Evolutionary conservation across 2,113 vertebrate species (phyloP), one percentile per base, ranked within the genome.

Genomic region (Brachionichthys hirsutus): DNA sequence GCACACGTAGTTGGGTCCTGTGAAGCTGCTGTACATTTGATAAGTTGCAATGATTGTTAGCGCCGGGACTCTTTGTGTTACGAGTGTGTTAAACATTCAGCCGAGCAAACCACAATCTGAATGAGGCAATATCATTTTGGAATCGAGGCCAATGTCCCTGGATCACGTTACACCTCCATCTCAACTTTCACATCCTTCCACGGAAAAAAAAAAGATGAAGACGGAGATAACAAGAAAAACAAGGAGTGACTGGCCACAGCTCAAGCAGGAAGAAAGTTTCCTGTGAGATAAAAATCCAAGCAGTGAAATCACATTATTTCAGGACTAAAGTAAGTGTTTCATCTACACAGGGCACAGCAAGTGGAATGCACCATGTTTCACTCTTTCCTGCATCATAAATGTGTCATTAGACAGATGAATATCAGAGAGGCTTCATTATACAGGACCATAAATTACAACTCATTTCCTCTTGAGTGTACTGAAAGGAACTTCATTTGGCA

Each of bases 251-350:
- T 51, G 49, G 30, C 19, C 20, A 16, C 30, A 49, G 73, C 42
- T 76, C 62, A 81, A 62, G 78, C 60, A 65, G 68, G 50, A 53
- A 49, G 65, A 51, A 45, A 62, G 65, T 55, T 67, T 74, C 59
- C 75, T 34, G 73, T 54, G 63, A 87, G 78, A 88, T 79, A n/a
- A 73, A 66, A 43, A 70, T 68, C 55, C 67, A 62, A 49, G 38
- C 50, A 55, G 45, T 45, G 45, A 69, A 70, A 72, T 53, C 12
- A 0, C 40, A 54, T 53, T 18, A 58, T 51, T 43, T 6, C 22
- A 42, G 12, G n/a, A 42, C 20, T 51, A 22, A n/a, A n/a, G n/a
- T n/a, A 49, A 51, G 20, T 44, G 50, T 42, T 62, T 68, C 54
- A 65, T 69, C 45, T 49, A 50, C 40, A 30, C 20, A 47, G 17